Base-by-base conservation (phyloP, 2,113 vertebrate genomes). In the Amia ocellicauda region DNA sequence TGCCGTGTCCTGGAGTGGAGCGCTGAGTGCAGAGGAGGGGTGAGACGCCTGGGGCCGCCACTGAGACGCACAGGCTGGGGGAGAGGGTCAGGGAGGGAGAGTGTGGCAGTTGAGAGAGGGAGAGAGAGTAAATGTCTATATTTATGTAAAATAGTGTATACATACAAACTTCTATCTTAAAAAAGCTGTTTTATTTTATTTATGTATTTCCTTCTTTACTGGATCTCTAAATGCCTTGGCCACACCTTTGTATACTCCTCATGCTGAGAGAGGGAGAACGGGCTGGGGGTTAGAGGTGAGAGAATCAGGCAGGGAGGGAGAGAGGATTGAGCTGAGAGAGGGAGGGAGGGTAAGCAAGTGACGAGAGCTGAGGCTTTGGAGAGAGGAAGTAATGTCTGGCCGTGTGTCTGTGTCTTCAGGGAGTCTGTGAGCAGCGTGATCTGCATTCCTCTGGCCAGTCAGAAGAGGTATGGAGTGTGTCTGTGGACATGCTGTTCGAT, bases 401-500 rank as follows among this genome's bases (percentile, higher is more conserved):
- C 55, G 31, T 63, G 42, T 53, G 64, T 60, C 59, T 68, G 9
- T 78, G 2, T 72, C 70, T 78, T 31, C 78, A 99, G 97, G 69
- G 97, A 99, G 74, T 88, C 79, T 68, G 90, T 99, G 65, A 94
- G 78, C 75, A 98, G 93, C 29, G 86, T 88, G 1, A 83, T 99
- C 52, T 98, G 95, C 60, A 93, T 99, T 62, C 97, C 97, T 0
- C 10, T 99, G 76, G 95, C 95, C 68, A 99, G 96, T 70, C 96
- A 98, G 69, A 99, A 99, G 79, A 95, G 97, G 97, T 98, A 78
- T 90, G 85, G n/a, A 16, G 7, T 26, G 9, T 45, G n/a, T 49
- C n/a, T 3, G 9, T 7, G 2, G 8, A 0, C 40, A 2, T 42
- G 19, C 9, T 22, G 2, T 19, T 26, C 3, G 9, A 26, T 19